These are phyloP conservation scores for Procambarus virginalis DNA, from an alignment of 1,140 invertebrate species.

Conservation along the genomic window DNA sequence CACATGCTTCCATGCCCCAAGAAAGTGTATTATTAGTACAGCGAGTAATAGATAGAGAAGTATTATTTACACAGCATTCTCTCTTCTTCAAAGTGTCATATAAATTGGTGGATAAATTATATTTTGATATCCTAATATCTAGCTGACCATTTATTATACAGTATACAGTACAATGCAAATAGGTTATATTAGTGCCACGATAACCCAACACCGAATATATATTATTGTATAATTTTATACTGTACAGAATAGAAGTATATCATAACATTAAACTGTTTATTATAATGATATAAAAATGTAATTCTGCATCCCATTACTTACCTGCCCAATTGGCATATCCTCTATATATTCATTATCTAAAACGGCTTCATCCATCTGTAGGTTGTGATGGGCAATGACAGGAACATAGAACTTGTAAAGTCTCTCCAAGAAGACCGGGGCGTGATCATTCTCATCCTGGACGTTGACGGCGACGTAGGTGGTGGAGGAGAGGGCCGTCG, in stretches of 20 bases:
- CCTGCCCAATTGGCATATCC: constrained; percentile 45
- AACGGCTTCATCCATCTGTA: not conserved
- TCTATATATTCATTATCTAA: constrained; percentile 19
- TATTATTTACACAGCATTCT: not conserved
- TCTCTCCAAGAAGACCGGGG: constrained; percentile 86
- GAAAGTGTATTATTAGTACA: not conserved
- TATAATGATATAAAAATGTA: not conserved
- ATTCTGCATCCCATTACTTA: constrained; percentile 1
- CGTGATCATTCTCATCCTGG: constrained; percentile 76
- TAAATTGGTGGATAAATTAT: not conserved
- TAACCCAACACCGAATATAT: not conserved
- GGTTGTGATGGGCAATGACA: constrained; percentile 72
- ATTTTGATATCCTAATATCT: not conserved
- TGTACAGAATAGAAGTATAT: not conserved
- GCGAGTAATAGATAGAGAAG: not conserved
- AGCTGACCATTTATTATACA: too few relatives aligned
- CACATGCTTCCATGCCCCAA: not conserved
- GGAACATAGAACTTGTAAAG: constrained; percentile 88
- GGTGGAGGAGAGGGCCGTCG: constrained; percentile 81
- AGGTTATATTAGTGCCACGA: not conserved
- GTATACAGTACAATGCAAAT: not conserved
- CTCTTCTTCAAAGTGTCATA: not conserved
- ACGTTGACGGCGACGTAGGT: constrained; percentile 88
- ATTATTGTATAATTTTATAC: not conserved
- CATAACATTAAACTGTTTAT: not conserved